Evolutionary conservation across 2,888 invertebrate species (phyloP).

Genomic region (Aelia acuminata): DNA sequence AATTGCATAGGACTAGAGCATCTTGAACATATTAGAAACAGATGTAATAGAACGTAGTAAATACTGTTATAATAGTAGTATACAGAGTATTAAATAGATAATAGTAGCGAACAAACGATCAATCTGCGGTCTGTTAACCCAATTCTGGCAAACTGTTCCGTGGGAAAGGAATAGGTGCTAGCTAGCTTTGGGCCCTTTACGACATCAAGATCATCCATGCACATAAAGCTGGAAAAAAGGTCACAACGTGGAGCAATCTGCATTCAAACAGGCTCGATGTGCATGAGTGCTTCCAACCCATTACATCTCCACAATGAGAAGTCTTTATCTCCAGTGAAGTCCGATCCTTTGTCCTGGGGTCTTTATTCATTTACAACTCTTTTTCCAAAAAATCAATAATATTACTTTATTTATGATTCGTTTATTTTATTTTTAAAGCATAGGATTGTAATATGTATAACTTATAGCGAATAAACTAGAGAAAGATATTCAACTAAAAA

Average conservation of each 20-base stretch:
- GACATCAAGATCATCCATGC: constrained; percentile 50
- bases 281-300: constrained; percentile 40
- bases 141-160: constrained; percentile 28
- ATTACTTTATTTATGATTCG: no score
- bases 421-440: no score
- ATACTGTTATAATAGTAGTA: no score
- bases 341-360: no score
- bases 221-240: constrained; percentile 49
- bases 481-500: no score
- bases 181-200: constrained; percentile 38
- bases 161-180: constrained; percentile 43
- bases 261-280: constrained; percentile 5
- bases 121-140: constrained; percentile 21
- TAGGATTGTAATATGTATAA: no score
- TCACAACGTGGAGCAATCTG: constrained; percentile 38
- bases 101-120: background rate
- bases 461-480: no score
- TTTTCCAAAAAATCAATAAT: no score
- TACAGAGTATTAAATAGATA: background rate
- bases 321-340: constrained; percentile 32
- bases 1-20: no score
- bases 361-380: background rate
- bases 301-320: constrained; percentile 32
- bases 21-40: no score
- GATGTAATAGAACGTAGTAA: no score